These are phyloP conservation scores for Myzus persicae DNA, from an alignment of 1,140 invertebrate species.

Conservation along the genomic window DNA sequence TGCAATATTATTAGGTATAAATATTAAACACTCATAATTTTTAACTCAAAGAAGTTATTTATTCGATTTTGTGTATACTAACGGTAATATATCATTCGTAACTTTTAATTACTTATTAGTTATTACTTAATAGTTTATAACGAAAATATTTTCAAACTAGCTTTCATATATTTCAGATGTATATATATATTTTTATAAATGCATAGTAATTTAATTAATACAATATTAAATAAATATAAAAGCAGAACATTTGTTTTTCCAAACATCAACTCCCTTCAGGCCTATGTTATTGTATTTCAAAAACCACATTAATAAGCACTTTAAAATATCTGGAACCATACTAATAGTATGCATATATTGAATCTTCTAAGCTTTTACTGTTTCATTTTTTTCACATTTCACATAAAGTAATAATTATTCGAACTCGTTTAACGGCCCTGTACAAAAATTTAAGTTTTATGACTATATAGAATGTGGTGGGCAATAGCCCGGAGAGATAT, in stretches of 20 bases:
- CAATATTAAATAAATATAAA: not conserved
- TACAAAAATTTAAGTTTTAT: not conserved
- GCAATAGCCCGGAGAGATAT: not conserved
- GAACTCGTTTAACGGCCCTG: not conserved
- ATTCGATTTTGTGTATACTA: not conserved
- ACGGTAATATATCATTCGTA: not conserved
- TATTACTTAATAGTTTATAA: not conserved
- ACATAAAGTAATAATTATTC: not conserved
- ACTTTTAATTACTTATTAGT: not conserved
- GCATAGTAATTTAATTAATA: not conserved
- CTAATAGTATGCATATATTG: not conserved
- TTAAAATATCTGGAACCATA: not conserved
- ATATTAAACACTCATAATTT: not conserved
- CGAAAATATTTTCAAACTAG: not conserved
- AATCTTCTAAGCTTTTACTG: not conserved
- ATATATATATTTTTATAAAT: not conserved
- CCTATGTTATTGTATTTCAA: not conserved
- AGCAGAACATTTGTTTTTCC: not conserved
- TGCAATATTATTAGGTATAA: not conserved
- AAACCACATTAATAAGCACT: not conserved
- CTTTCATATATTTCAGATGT: not conserved
- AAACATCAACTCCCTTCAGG: not conserved
- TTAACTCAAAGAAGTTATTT: not conserved
- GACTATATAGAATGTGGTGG: not conserved
- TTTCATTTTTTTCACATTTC: not conserved